A percentile compares a stretch with the other conserved stretches of the same genome.
Conservation (phyloP, 2,888 invertebrate species). For the Panzeria rudis region DNA sequence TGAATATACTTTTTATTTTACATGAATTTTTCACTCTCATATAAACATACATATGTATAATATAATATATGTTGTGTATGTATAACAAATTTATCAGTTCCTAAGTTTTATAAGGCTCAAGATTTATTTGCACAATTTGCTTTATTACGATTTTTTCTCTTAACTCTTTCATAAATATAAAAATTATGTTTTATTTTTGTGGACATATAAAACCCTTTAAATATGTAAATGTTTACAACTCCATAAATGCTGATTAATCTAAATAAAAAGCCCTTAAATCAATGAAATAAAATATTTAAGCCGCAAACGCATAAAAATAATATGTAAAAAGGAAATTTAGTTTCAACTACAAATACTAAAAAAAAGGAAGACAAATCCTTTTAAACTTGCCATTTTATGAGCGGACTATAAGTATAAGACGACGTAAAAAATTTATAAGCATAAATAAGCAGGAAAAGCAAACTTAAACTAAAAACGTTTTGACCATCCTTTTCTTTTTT, state of each 20-base stretch:
- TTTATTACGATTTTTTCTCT: neutral
- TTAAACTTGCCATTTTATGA: conserved; percentile 24
- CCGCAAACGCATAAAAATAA: neutral
- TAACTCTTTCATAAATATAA: neutral
- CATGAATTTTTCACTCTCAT: no score
- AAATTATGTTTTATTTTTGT: neutral
- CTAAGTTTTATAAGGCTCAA: neutral
- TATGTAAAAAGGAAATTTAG: neutral
- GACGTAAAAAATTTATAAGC: conserved; percentile 29
- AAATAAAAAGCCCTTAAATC: conserved; percentile 19
- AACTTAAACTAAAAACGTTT: conserved; percentile 1
- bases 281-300: conserved; percentile 26
- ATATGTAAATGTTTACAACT: conserved; percentile 21
- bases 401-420: neutral
- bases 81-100: no score
- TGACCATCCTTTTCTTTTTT: neutral
- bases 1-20: no score
- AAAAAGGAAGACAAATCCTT: conserved; percentile 15
- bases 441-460: conserved; percentile 7
- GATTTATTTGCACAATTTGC: neutral
- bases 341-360: neutral
- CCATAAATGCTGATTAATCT: conserved; percentile 35
- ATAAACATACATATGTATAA: no score
- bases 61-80: no score
- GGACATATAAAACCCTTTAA: neutral